phyloP scores from a whole-genome alignment of 2,113 vertebrate genomes.

The Donacobius atricapilla region DNA sequence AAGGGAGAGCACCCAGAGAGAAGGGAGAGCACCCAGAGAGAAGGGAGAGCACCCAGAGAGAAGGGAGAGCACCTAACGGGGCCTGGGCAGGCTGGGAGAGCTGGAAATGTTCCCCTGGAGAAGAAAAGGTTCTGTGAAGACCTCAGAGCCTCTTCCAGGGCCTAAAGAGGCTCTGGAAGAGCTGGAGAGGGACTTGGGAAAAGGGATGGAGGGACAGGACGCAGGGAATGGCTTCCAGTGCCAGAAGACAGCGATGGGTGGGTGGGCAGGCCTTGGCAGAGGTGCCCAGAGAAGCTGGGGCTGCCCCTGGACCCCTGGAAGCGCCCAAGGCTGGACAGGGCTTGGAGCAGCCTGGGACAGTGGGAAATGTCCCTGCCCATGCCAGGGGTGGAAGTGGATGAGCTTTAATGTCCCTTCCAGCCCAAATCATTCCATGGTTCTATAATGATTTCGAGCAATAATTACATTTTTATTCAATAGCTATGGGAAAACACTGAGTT shows the following conservation, averaged over 20 bases:
- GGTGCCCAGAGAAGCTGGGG: too few species aligned
- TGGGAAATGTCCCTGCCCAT: neutral
- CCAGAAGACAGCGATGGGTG: neutral
- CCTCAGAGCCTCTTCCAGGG: fast-evolving
- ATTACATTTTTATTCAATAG: conserved; percentile 78
- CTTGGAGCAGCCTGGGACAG: neutral
- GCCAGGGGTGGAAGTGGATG: fast-evolving
- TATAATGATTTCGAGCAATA: conserved; percentile 70
- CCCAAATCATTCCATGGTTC: neutral
- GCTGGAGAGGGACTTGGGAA: neutral
- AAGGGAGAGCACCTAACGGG: neutral
- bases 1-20: too few species aligned
- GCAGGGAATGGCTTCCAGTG: neutral
- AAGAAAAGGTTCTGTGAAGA: fast-evolving
- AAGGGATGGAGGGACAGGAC: neutral
- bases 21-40: too few species aligned
- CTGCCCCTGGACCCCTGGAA: neutral
- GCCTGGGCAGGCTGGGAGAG: too few species aligned
- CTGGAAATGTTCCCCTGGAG: neutral
- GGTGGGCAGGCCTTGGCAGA: too few species aligned
- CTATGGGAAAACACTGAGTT: conserved; percentile 73
- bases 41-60: too few species aligned
- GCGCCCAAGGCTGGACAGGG: fast-evolving
- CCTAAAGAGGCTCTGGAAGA: neutral
- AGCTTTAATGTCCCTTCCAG: neutral